Evolutionary conservation across 2,113 vertebrate genomes (phyloP).

Genomic region (Otolemur garnettii): DNA sequence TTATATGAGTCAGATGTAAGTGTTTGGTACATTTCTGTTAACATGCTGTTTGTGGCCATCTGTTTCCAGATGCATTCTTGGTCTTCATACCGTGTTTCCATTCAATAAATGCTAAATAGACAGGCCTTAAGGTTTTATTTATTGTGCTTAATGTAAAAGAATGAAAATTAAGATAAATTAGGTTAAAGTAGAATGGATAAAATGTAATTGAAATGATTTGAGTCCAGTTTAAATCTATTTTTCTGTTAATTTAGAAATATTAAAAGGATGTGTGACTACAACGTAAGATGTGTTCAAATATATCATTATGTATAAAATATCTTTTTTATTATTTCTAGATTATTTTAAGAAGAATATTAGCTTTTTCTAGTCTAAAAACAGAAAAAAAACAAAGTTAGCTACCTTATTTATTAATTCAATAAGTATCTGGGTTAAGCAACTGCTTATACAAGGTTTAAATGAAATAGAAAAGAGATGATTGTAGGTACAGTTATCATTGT

Average conservation of each 20-base stretch:
- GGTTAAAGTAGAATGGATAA: constrained; percentile 47
- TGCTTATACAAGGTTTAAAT: neutral
- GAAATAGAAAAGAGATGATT: neutral
- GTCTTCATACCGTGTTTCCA: neutral
- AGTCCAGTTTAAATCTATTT: constrained; percentile 55
- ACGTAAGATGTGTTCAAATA: constrained; percentile 42
- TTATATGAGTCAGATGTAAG: constrained; percentile 1
- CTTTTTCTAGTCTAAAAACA: constrained; percentile 3
- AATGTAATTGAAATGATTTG: constrained; percentile 64
- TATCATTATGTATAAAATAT: constrained; percentile 3
- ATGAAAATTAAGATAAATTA: constrained; percentile 56
- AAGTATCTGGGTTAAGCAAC: constrained; percentile 1
- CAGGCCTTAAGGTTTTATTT: constrained; percentile 66
- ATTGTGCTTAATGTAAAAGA: constrained; percentile 47
- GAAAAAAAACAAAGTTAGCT: constrained; percentile 5
- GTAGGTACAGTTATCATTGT: neutral
- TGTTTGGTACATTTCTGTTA: constrained; percentile 32
- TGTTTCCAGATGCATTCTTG: constrained; percentile 29
- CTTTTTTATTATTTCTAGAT: constrained; percentile 12
- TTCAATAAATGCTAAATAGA: constrained; percentile 62
- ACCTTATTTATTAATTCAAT: neutral
- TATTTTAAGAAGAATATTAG: constrained; percentile 37
- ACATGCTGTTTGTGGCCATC: neutral
- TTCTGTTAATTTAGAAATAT: constrained; percentile 50
- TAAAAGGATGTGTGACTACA: constrained; percentile 49